Evolutionary conservation across 2,797 vertebrate genomes (phyloP).

Genomic region (Enteromius radiatus): DNA sequence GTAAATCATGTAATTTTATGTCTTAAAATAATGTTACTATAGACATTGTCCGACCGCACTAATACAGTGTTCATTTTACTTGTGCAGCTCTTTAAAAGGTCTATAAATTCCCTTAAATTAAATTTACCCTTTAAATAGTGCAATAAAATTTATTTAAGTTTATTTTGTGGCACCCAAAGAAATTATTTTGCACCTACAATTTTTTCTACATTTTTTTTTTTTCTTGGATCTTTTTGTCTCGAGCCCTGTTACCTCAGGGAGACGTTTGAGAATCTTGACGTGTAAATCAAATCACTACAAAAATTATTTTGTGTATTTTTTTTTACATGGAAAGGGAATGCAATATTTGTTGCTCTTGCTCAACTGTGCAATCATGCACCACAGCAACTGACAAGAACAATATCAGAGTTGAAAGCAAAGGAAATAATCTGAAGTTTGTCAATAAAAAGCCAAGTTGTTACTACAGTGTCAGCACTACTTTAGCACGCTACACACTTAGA

Average conservation of each 20-base stretch:
- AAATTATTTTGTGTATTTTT: neutral
- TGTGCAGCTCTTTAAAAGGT: too few relatives aligned
- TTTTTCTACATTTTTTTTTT: too few relatives aligned
- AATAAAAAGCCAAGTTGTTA: neutral
- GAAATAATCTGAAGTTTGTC: neutral
- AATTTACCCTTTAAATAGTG: too few relatives aligned
- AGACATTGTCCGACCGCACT: too few relatives aligned
- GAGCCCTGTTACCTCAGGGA: neutral
- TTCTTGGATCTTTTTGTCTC: too few relatives aligned
- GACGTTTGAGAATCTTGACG: neutral
- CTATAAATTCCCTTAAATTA: too few relatives aligned
- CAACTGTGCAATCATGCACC: neutral
- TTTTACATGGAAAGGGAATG: neutral
- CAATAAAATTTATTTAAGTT: too few relatives aligned
- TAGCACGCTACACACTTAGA: neutral
- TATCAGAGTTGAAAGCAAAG: slow-evolving; percentile 16
- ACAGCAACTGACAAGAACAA: neutral
- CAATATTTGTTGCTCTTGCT: neutral
- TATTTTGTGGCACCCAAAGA: too few relatives aligned
- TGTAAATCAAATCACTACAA: neutral
- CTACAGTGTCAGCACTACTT: neutral
- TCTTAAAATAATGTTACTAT: too few relatives aligned
- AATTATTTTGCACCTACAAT: too few relatives aligned
- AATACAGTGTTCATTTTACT: too few relatives aligned
- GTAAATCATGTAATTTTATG: too few relatives aligned